Conservation (phyloP, 1,140 invertebrate species). For the Goniozus legneri region DNA sequence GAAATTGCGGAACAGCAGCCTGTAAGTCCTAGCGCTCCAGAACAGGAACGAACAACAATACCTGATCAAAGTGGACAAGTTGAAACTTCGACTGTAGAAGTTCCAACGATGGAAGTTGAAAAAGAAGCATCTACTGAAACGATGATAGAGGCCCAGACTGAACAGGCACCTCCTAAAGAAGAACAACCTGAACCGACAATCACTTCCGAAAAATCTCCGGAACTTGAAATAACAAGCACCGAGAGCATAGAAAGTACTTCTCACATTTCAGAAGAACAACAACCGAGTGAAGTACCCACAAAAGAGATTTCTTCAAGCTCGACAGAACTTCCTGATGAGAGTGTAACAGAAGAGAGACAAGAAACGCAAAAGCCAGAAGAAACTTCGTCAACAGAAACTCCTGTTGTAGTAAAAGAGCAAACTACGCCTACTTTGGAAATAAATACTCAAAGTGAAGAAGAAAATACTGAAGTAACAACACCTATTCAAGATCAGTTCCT, state of each 20-base stretch:
- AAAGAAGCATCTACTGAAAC: neutral
- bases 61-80: neutral
- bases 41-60: neutral
- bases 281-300: neutral
- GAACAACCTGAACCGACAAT: neutral
- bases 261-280: slow-evolving; percentile 1
- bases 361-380: slow-evolving; percentile 5
- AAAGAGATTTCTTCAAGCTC: neutral
- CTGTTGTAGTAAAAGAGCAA: neutral
- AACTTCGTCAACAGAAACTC: neutral
- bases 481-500: too few species aligned
- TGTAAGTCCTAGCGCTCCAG: slow-evolving; percentile 9
- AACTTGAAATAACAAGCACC: neutral
- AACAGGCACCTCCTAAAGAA: neutral
- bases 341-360: too few species aligned
- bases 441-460: slow-evolving; percentile 15
- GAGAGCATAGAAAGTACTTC: neutral
- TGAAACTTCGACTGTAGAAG: slow-evolving; percentile 2
- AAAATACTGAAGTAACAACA: slow-evolving; percentile 9
- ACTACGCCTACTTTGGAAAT: neutral
- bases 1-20: slow-evolving; percentile 9
- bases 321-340: slow-evolving; percentile 3
- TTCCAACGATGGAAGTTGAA: neutral
- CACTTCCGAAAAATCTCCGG: neutral
- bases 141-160: neutral